Base-by-base conservation (phyloP, 2,113 vertebrate genomes). In the Platysteira castanea region DNA sequence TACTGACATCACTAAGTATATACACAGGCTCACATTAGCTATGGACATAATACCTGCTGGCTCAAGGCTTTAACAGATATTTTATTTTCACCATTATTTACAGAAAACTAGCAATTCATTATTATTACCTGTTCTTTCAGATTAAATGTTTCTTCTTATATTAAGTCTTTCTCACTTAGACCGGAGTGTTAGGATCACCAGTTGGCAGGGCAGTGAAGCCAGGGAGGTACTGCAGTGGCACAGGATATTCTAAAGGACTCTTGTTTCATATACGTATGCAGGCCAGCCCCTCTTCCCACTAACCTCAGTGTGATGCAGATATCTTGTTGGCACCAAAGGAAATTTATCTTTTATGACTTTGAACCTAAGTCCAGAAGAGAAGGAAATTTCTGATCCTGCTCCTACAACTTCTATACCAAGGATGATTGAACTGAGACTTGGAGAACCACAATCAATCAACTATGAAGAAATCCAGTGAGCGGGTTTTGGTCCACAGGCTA, bases 211-310 rank as follows among this genome's bases (percentile, higher is more conserved):
- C 41, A 37, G 26, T 30, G 67, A 82, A 81, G 13, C 57, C 57
- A 64, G 17, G 12, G 18, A 11, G 3, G 28, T n/a, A 33, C 12
- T n/a, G 15, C 9, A 53, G 7, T 21, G 10, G 44, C 73, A 47
- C 42, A 15, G 13, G 33, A 30, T 49, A 27, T 28, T 60, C 16
- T 76, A 64, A 49, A 19, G 20, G 44, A 63, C 15, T 13, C 13
- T 21, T 57, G 9, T 69, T 80, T 50, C 59, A 42, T 10, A 13
- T 2, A 33, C 7, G 28, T 19, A 30, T 23, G 5, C 13, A 70
- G 10, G 8, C 5, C 44, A 78, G 20, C 13, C 7, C 0, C 6
- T 11, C 57, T 63, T 52, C 22, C 13, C 42, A 37, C 1, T 4
- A 75, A 76, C 9, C 6, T 41, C 41, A 79, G 30, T 24, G 26